phyloP scores from a whole-genome alignment of 2,888 invertebrate genomes.

The Folsomia manolachei region DNA sequence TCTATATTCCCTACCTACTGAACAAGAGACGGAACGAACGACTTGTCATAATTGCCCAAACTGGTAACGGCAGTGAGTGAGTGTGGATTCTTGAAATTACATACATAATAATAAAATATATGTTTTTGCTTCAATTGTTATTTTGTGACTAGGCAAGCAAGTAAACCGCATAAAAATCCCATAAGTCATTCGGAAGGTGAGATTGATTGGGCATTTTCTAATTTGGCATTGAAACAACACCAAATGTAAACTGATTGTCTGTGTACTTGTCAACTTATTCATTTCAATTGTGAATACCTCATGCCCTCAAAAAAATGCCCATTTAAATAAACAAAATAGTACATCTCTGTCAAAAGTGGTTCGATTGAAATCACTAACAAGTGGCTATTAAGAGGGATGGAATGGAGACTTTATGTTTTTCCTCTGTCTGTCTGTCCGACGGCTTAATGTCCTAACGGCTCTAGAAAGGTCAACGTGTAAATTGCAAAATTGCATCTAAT shows the following conservation, averaged over 20 bases:
- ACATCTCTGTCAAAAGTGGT: neutral
- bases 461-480: too few species aligned
- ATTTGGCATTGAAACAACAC: neutral
- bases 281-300: neutral
- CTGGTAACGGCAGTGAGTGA: neutral
- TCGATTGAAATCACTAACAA: neutral
- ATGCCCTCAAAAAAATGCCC: neutral
- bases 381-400: too few species aligned
- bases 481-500: too few species aligned
- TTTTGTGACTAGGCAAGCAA: neutral
- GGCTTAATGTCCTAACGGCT: too few species aligned
- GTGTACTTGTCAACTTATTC: neutral
- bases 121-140: neutral
- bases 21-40: too few species aligned
- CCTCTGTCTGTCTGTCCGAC: too few species aligned
- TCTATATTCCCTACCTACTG: too few species aligned
- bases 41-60: neutral
- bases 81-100: neutral
- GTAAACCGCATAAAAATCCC: neutral
- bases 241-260: neutral
- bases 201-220: neutral
- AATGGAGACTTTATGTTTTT: too few species aligned
- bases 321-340: neutral
- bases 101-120: neutral
- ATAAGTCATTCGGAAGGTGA: conserved; percentile 7